Evolutionary conservation across 1,140 invertebrate species (phyloP).

Genomic region (Zophobas morio): DNA sequence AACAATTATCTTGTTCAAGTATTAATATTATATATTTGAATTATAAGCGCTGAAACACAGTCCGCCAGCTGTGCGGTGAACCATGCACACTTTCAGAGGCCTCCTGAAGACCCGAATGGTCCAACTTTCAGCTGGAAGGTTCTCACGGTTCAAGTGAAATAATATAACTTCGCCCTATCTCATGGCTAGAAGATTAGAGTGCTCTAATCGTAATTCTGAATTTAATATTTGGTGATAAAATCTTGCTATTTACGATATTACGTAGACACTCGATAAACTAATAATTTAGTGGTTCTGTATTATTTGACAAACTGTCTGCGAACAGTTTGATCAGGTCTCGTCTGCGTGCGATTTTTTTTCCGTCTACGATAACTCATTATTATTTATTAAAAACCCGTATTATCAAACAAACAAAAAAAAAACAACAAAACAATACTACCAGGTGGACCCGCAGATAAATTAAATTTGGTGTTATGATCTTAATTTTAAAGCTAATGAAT

Average conservation of each 20-base stretch:
- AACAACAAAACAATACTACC: background rate
- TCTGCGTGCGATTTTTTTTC: slow-evolving; percentile 4
- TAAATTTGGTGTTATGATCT: too few relatives aligned
- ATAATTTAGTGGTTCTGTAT: slow-evolving; percentile 26
- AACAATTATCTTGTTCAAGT: slow-evolving; percentile 58
- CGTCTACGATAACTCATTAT: too few relatives aligned
- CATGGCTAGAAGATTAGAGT: slow-evolving; percentile 52
- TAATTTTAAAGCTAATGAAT: too few relatives aligned
- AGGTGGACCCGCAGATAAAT: too few relatives aligned
- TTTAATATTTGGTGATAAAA: slow-evolving; percentile 49
- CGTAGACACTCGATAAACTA: slow-evolving; percentile 22
- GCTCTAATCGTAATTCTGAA: slow-evolving; percentile 50
- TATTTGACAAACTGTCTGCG: slow-evolving; percentile 38
- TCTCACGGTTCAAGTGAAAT: slow-evolving; percentile 58
- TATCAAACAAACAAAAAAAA: background rate
- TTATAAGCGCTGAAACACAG: slow-evolving; percentile 51
- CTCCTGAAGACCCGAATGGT: slow-evolving; percentile 24
- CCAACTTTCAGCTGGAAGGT: slow-evolving; percentile 51
- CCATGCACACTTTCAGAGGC: background rate
- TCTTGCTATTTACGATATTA: slow-evolving; percentile 43
- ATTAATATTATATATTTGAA: slow-evolving; percentile 58
- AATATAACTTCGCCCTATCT: slow-evolving; percentile 56
- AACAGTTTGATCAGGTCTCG: slow-evolving; percentile 7
- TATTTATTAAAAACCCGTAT: background rate
- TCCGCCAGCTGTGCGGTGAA: slow-evolving; percentile 37